These are phyloP conservation scores for Idaea aversata DNA, from an alignment of 2,888 invertebrate species.

Conservation along the genomic window DNA sequence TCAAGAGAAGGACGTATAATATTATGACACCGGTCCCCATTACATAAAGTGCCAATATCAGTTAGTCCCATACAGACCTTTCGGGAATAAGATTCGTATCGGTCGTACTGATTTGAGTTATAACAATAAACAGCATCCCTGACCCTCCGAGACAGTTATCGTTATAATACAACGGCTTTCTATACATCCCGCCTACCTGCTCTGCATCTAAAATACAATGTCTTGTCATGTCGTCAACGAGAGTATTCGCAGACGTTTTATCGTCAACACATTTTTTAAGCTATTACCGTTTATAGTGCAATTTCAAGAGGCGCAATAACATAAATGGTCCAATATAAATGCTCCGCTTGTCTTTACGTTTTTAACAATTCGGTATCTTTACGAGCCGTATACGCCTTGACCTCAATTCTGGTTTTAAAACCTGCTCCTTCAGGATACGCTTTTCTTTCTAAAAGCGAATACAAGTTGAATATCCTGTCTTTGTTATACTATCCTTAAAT, in stretches of 20 bases:
- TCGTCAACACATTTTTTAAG: conserved; percentile 23
- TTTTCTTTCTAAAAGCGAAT: conserved; percentile 45
- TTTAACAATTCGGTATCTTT: background rate
- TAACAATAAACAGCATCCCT: conserved; percentile 36
- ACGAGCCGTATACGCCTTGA: conserved; percentile 37
- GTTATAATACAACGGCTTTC: conserved; percentile 42
- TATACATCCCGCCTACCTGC: conserved; percentile 48
- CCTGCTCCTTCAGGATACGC: conserved; percentile 50
- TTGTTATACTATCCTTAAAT: conserved; percentile 23
- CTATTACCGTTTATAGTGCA: conserved; percentile 26
- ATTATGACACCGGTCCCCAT: conserved; percentile 11
- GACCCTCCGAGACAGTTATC: conserved; percentile 34
- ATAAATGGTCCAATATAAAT: conserved; percentile 1
- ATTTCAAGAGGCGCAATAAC: conserved; percentile 22
- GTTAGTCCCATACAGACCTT: conserved; percentile 38
- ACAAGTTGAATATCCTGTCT: conserved; percentile 26
- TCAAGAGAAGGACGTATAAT: conserved; percentile 4
- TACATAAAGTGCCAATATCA: conserved; percentile 39
- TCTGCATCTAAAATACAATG: conserved; percentile 40
- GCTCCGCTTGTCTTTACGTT: background rate
- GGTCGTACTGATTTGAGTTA: conserved; percentile 44
- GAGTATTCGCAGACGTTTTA: conserved; percentile 22
- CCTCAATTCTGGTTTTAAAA: conserved; percentile 46
- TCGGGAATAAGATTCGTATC: conserved; percentile 40
- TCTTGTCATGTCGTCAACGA: conserved; percentile 31